Conservation (phyloP, 2,797 vertebrate species). For the Ambastaia sidthimunki region DNA sequence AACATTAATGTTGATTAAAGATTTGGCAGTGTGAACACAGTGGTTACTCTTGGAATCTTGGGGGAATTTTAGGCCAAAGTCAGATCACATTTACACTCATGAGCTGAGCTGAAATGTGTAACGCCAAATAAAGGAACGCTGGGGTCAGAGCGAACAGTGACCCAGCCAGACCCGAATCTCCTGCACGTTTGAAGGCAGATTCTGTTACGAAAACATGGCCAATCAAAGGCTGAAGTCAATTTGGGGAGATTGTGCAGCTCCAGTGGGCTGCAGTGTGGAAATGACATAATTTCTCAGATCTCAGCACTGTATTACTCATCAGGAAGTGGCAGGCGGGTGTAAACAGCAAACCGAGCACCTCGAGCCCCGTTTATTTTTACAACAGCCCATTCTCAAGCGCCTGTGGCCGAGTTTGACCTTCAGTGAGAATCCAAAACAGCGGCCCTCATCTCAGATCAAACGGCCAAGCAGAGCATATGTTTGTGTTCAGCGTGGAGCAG, state of each 20-base stretch:
- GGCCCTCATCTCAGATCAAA: slow-evolving; percentile 75
- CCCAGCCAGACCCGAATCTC: slow-evolving; percentile 23
- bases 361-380: slow-evolving; percentile 68
- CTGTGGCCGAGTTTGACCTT: slow-evolving; percentile 76
- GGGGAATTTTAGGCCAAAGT: too few species aligned
- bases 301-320: slow-evolving; percentile 60
- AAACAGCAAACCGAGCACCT: slow-evolving; percentile 64
- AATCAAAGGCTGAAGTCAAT: slow-evolving; percentile 78
- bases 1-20: too few species aligned
- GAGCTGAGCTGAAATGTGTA: slow-evolving; percentile 50
- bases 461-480: slow-evolving; percentile 59
- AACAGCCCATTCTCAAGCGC: slow-evolving; percentile 70
- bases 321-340: slow-evolving; percentile 67
- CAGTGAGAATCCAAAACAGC: slow-evolving; percentile 73
- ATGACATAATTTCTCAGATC: slow-evolving; percentile 74
- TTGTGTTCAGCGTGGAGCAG: slow-evolving; percentile 70
- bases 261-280: slow-evolving; percentile 56
- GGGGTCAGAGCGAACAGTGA: slow-evolving; percentile 67
- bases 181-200: slow-evolving; percentile 78
- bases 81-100: too few species aligned
- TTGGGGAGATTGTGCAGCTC: slow-evolving; percentile 62
- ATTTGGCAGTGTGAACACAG: too few species aligned
- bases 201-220: slow-evolving; percentile 80
- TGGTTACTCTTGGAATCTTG: too few species aligned
- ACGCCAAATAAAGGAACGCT: slow-evolving; percentile 76